Evolutionary conservation across 2,888 invertebrate genomes (phyloP).

Genomic region (Cheilosia scutellata): DNA sequence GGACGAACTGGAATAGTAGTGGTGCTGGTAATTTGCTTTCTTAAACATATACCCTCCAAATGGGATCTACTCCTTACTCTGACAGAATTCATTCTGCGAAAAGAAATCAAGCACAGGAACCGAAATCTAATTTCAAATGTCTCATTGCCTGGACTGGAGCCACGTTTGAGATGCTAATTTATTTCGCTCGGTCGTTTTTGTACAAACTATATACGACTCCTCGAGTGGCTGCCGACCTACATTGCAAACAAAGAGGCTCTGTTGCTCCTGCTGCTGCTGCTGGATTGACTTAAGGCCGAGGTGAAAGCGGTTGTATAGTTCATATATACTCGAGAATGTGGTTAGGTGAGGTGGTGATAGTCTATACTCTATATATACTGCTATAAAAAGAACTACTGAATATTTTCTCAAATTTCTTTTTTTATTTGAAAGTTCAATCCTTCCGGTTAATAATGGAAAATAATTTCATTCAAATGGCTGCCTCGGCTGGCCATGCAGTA

Average conservation of each 20-base stretch:
- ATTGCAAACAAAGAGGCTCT: slow-evolving; percentile 32
- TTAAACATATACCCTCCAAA: slow-evolving; percentile 23
- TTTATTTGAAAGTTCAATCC: no score
- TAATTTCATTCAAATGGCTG: no score
- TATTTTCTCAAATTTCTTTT: no score
- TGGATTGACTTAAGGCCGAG: slow-evolving; percentile 10
- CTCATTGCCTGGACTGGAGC: slow-evolving; percentile 45
- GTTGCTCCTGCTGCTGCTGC: slow-evolving; percentile 24
- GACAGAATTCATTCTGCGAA: neutral
- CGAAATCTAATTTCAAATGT: slow-evolving; percentile 59
- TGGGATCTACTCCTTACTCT: neutral
- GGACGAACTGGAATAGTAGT: neutral
- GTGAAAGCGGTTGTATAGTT: slow-evolving; percentile 7
- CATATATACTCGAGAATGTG: neutral
- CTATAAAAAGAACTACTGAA: no score
- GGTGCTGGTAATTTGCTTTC: slow-evolving; percentile 49
- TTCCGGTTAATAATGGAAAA: no score
- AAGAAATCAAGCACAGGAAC: slow-evolving; percentile 51
- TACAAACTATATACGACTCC: slow-evolving; percentile 19
- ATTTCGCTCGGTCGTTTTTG: slow-evolving; percentile 38
- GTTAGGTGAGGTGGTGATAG: neutral
- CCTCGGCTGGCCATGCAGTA: no score
- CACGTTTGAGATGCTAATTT: slow-evolving; percentile 57
- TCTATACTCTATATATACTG: no score
- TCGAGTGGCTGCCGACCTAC: slow-evolving; percentile 33